Percentiles rank a stretch among this genome's conserved stretches.
Conservation (phyloP, 2,113 vertebrate species). For the Ptychochromis oligacanthus region DNA sequence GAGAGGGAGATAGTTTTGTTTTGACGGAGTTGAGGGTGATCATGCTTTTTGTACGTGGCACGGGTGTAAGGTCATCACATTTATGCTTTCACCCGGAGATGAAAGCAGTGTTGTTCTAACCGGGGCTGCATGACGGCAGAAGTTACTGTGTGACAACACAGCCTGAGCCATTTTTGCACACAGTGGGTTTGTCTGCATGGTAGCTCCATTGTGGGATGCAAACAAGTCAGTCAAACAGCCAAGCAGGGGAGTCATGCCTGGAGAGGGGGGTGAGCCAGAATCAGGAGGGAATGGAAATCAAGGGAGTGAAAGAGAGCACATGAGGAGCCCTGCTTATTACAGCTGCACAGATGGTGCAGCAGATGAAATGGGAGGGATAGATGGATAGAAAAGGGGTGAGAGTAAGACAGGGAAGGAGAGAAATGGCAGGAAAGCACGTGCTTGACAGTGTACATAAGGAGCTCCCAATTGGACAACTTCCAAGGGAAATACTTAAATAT, state of each 20-base stretch:
- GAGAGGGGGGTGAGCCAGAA: conserved; percentile 24
- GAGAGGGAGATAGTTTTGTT: conserved; percentile 26
- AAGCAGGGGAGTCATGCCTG: conserved; percentile 33
- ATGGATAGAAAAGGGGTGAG: conserved; percentile 50
- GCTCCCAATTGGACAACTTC: conserved; percentile 49
- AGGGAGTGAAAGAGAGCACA: conserved; percentile 44
- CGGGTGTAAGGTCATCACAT: conserved; percentile 8
- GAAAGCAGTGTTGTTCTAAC: conserved; percentile 30
- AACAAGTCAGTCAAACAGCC: conserved; percentile 44
- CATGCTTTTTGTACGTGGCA: conserved; percentile 1
- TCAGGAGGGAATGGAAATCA: conserved; percentile 31
- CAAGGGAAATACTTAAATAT: conserved; percentile 68
- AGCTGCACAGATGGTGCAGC: conserved; percentile 77
- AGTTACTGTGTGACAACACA: neutral
- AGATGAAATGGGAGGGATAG: conserved; percentile 70
- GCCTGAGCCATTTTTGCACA: neutral
- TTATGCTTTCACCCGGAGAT: neutral
- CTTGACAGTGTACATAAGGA: conserved; percentile 68
- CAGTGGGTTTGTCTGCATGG: neutral
- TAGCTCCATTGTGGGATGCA: conserved; percentile 20
- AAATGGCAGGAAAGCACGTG: conserved; percentile 28
- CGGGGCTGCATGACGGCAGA: conserved; percentile 3
- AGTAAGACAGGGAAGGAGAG: conserved; percentile 32
- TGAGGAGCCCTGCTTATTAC: conserved; percentile 54
- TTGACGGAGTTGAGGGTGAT: conserved; percentile 19